Percentiles rank a stretch among this genome's conserved stretches.
Conservation (phyloP, 2,797 vertebrate genomes). For the Darevskia nairensis region DNA sequence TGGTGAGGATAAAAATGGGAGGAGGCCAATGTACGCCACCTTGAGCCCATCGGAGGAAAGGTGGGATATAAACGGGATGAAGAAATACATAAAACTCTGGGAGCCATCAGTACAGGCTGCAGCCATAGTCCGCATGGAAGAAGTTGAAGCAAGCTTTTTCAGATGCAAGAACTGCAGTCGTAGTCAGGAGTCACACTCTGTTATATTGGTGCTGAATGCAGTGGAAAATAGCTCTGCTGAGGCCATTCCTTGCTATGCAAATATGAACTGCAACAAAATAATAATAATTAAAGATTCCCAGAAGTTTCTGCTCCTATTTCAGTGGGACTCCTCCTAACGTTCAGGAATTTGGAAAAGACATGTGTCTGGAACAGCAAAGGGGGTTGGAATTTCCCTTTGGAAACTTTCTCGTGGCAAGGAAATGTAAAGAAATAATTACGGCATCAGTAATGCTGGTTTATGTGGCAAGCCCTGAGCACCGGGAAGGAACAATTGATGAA, state of each 20-base stretch:
- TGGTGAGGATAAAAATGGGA: too few species aligned
- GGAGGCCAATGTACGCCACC: too few species aligned
- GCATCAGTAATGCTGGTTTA: neutral
- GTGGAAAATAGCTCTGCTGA: neutral
- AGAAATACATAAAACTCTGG: neutral
- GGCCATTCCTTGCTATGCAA: neutral
- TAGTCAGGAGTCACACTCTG: neutral
- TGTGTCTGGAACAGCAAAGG: constrained; percentile 4
- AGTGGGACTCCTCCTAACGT: neutral
- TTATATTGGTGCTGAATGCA: neutral
- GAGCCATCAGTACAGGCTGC: neutral
- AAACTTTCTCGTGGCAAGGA: constrained; percentile 9
- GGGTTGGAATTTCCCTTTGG: constrained; percentile 25
- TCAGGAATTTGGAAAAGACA: constrained; percentile 10
- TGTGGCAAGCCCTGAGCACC: neutral
- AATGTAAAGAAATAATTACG: neutral
- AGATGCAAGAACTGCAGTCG: neutral
- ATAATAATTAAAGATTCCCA: neutral
- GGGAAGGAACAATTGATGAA: constrained; percentile 3
- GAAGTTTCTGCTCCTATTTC: neutral
- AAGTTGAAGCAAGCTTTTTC: neutral
- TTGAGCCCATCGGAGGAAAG: too few species aligned
- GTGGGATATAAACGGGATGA: too few species aligned
- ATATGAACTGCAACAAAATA: neutral
- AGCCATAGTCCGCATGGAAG: neutral